These are phyloP conservation scores for Orestias chungarensis DNA, from an alignment of 2,797 vertebrate genomes.

Conservation along the genomic window DNA sequence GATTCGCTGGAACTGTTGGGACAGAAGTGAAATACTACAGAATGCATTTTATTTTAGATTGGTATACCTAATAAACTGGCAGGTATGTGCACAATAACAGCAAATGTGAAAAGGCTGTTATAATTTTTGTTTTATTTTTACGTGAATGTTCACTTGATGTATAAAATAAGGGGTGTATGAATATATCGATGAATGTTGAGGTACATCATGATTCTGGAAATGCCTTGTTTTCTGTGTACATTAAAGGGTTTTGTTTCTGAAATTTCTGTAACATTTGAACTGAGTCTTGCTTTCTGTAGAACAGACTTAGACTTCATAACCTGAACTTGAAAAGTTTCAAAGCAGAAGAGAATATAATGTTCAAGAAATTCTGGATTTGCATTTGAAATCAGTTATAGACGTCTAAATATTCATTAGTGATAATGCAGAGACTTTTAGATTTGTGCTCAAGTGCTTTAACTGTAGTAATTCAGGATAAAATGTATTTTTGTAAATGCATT, in stretches of 20 bases:
- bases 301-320: neutral
- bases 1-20: neutral
- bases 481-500: neutral
- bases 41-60: conserved; percentile 10
- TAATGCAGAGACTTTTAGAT: neutral
- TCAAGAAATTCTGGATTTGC: neutral
- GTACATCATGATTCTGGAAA: conserved; percentile 16
- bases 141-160: conserved; percentile 46
- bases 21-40: neutral
- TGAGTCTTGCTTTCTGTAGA: neutral
- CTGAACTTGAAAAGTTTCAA: neutral
- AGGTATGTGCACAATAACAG: conserved; percentile 8
- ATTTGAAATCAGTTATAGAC: neutral
- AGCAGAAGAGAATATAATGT: neutral
- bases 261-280: no score
- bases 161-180: conserved; percentile 15
- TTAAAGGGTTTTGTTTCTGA: conserved; percentile 16
- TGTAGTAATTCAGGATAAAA: neutral
- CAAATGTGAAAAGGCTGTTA: conserved; percentile 12
- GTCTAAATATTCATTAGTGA: neutral
- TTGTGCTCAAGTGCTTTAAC: neutral
- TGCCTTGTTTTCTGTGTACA: conserved; percentile 51
- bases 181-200: conserved; percentile 51
- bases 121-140: conserved; percentile 36
- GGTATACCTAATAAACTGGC: conserved; percentile 32